These are phyloP conservation scores for Oreochromis niloticus DNA, from an alignment of 2,113 vertebrate species.

Conservation along the genomic window DNA sequence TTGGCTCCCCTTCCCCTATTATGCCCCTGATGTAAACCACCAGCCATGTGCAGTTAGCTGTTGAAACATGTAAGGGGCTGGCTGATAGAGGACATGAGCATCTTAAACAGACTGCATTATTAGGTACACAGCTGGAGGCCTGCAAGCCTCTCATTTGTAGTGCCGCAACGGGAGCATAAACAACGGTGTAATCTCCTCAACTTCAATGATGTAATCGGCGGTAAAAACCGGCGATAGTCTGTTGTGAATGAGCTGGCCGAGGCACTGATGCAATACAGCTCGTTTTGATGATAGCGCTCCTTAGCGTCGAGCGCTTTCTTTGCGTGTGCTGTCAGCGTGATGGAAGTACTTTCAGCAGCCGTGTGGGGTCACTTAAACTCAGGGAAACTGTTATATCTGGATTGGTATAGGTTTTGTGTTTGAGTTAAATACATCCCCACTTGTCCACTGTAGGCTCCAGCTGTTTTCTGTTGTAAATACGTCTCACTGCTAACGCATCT, in stretches of 20 bases:
- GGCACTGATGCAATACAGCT: constrained; percentile 10
- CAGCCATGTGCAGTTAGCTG: constrained; percentile 36
- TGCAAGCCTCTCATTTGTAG: constrained; percentile 53
- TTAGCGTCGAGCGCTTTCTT: not conserved
- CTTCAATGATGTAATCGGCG: constrained; percentile 64
- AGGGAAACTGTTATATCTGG: not conserved
- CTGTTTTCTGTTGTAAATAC: not conserved
- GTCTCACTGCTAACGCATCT: not conserved
- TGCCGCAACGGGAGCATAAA: constrained; percentile 44
- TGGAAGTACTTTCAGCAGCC: not conserved
- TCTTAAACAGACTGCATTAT: constrained; percentile 57
- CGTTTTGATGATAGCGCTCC: not conserved
- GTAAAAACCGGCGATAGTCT: constrained; percentile 51
- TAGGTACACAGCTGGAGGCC: constrained; percentile 62
- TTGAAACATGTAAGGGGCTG: constrained; percentile 47
- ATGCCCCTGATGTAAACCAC: constrained; percentile 40
- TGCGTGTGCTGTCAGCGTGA: not conserved
- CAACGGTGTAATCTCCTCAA: constrained; percentile 52
- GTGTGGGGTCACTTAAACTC: not conserved
- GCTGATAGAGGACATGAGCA: constrained; percentile 52
- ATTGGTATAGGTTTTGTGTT: not conserved
- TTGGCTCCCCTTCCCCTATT: constrained; percentile 27
- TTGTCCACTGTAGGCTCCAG: not conserved
- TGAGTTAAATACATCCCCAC: constrained; percentile 1
- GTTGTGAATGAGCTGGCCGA: not conserved